Evolutionary conservation across 2,888 invertebrate species (phyloP), one percentile per base, ranked within the genome.

Genomic region (Aphidius colemani): DNA sequence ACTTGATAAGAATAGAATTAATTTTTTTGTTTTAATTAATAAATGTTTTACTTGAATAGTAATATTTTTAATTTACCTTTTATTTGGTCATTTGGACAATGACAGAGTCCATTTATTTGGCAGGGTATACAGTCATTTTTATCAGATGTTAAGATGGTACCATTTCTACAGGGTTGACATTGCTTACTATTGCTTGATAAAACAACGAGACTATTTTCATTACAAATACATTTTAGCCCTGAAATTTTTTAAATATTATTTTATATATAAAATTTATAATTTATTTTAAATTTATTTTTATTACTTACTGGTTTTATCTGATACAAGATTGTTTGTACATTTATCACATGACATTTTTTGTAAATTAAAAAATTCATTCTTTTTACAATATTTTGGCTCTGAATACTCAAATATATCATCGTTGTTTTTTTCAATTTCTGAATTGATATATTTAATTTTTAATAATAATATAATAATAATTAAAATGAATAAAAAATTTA

Each of bases 201-300:
- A 51, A 76, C 64, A 58, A 72, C 75, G 70, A 71, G 80, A 66
- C 82, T 83, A 53, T 73, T 71, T 53, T 74, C 70, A 59, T 84
- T 78, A 68, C 87, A 87, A 59, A 76, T 71, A 68, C 87, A 87
- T 11, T 76, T 72, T 62, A 85, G 75, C 66, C 80, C 87, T 87
- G 10, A 49, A 65, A 68, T 58, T 41, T 10, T 46, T 40, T 40
- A 40, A 39, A 8, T 49, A 55, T 8, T 45, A 53, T 43, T 40
- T 5, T 10, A n/a, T 43, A 10, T 39, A 61, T 10, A 55, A 61
- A 45, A 51, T 45, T 18, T 18, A 18, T 59, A 9, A n/a, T 41
- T 18, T 18, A 18, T 18, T 18, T 18, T 30, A 10, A 30, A 5
- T 6, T 7, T 48, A 50, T 53, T 59, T 50, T 40, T 53, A 57